A percentile compares a stretch with the other conserved stretches of the same genome.
Evolutionary conservation across 2,797 vertebrate species (phyloP).

Genomic region (Ispidina picta): DNA sequence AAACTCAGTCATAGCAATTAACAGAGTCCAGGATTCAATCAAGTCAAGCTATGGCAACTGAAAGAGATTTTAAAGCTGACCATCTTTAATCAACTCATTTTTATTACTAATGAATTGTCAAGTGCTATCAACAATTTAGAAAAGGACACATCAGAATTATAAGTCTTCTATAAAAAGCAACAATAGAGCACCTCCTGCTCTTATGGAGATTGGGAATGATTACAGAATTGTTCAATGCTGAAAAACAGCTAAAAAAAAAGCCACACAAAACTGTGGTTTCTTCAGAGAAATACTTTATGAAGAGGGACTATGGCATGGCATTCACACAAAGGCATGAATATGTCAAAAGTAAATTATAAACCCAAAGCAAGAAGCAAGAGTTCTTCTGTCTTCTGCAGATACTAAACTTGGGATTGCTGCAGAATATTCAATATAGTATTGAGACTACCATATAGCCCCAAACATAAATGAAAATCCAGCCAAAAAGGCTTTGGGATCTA

Average conservation of each 20-base stretch:
- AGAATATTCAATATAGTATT: background rate
- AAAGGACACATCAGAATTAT: constrained; percentile 31
- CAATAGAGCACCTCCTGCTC: constrained; percentile 11
- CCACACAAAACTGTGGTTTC: background rate
- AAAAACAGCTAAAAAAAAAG: background rate
- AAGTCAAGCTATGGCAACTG: constrained; percentile 30
- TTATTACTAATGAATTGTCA: constrained; percentile 58
- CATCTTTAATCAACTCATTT: constrained; percentile 38
- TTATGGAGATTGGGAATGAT: background rate
- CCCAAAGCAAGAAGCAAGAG: background rate
- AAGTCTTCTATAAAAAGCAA: constrained; percentile 15
- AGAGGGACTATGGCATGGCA: background rate
- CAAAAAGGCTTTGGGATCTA: background rate
- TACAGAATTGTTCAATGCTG: background rate
- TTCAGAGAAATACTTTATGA: background rate
- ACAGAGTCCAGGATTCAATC: constrained; percentile 22
- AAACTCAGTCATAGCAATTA: constrained; percentile 40
- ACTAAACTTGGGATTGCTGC: background rate
- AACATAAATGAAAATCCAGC: background rate
- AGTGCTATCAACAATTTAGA: constrained; percentile 44
- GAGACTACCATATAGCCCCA: background rate
- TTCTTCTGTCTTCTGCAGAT: background rate
- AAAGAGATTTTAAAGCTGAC: constrained; percentile 36
- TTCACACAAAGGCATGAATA: background rate
- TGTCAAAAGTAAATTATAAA: background rate